phyloP scores from a whole-genome alignment of 2,113 vertebrate species.

The Tenebrosternarchus preto region DNA sequence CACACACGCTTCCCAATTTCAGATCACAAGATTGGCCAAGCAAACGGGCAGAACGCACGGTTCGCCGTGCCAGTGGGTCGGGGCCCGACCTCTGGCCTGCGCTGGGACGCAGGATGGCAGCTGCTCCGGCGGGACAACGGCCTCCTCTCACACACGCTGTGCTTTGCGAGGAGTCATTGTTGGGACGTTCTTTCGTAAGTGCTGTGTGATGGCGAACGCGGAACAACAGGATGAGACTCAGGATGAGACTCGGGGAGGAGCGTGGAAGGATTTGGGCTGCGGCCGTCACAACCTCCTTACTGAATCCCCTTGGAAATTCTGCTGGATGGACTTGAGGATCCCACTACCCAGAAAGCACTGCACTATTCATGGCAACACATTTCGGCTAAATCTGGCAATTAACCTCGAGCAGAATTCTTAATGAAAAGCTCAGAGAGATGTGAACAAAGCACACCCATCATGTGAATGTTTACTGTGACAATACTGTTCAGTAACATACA shows the following conservation, averaged over 20 bases:
- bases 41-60: constrained; percentile 8
- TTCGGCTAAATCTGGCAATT: no score
- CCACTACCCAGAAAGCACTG: no score
- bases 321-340: neutral
- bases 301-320: no score
- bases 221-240: neutral
- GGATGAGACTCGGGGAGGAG: neutral
- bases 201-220: neutral
- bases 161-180: neutral
- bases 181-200: neutral
- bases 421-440: no score
- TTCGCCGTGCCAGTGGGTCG: constrained; percentile 16
- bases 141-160: neutral
- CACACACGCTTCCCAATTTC: no score
- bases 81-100: constrained; percentile 8
- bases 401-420: no score
- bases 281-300: no score
- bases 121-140: neutral
- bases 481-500: no score
- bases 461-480: no score
- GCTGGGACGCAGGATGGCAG: neutral
- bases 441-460: no score
- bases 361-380: no score
- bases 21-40: neutral
- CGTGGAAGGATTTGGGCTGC: no score